Evolutionary conservation across 2,888 invertebrate genomes (phyloP), one percentile per base, ranked within the genome.

Genomic region (Ormyrus labotus): DNA sequence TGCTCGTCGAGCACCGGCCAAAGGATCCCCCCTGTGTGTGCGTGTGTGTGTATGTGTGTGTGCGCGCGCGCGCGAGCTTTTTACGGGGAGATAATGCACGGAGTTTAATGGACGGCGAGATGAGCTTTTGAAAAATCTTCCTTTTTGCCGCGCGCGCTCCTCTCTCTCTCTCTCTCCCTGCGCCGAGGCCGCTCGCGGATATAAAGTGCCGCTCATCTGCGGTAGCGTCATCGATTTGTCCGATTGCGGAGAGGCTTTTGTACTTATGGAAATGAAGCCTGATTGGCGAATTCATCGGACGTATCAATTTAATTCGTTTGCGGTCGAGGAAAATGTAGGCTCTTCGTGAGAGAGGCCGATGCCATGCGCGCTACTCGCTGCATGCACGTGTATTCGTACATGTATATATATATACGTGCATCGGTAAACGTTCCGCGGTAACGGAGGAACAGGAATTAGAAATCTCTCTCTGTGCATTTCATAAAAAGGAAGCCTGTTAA

Each of bases 31-130:
- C 47, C 8, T 57, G 10, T 53, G 50, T 51, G 6, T 34, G 45
- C 13, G 13, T 63, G 61, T 51, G 45, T 10, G 13, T 0, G 34
- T 58, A 1, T 51, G 13, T 51, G 61, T 19, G 55, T 74, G 9
- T 68, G 10, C 58, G 67, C 45, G 58, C 45, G 57, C 71, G 48
- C 50, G 13, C 50, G 47, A 58, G 58, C 57, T 73, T 79, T 79
- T 73, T 79, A 69, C 74, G 48, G 50, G 11, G 45, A 74, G 79
- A 80, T 74, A 80, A 79, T 79, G 78, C 79, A 58, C 58, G 50
- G 74, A 58, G 55, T 80, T 80, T 74, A 73, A 74, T 80, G 74
- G 74, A 80, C 64, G 74, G 74, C 69, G 64, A 71, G 80, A 80
- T 75, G 75, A 80, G 75, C 80, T 75, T 65, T 65, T 75, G 70